A percentile compares a stretch with the other conserved stretches of the same genome.
Evolutionary conservation across 2,113 vertebrate species (phyloP).

Genomic region (Globicephala melas): DNA sequence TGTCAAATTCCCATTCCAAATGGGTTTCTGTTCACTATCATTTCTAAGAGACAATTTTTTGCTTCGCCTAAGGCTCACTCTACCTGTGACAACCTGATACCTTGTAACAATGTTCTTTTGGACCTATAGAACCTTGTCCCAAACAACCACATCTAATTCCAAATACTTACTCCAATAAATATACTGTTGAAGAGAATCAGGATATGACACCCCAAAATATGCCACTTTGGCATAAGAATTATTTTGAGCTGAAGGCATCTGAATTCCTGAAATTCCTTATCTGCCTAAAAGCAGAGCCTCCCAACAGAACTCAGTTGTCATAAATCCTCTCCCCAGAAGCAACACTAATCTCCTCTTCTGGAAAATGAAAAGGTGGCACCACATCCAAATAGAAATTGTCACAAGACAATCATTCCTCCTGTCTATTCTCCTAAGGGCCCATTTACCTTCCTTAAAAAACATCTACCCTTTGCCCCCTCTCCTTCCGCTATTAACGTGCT

Average conservation of each 20-base stretch:
- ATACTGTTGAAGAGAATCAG: neutral
- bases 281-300: neutral
- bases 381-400: neutral
- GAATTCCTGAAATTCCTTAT: conserved; percentile 6
- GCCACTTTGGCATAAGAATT: neutral
- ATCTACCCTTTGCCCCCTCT: neutral
- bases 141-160: neutral
- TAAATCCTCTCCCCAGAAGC: neutral
- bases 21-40: neutral
- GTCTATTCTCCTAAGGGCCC: neutral
- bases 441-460: neutral
- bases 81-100: neutral
- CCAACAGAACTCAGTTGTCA: neutral
- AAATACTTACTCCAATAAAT: neutral
- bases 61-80: neutral
- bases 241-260: neutral
- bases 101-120: neutral
- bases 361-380: neutral
- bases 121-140: neutral
- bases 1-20: neutral
- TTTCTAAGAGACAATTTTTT: neutral
- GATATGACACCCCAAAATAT: neutral
- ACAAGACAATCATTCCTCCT: neutral
- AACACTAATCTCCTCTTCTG: neutral
- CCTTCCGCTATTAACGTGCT: neutral